Conservation (phyloP, 2,113 vertebrate genomes). For the Osmerus eperlanus region DNA sequence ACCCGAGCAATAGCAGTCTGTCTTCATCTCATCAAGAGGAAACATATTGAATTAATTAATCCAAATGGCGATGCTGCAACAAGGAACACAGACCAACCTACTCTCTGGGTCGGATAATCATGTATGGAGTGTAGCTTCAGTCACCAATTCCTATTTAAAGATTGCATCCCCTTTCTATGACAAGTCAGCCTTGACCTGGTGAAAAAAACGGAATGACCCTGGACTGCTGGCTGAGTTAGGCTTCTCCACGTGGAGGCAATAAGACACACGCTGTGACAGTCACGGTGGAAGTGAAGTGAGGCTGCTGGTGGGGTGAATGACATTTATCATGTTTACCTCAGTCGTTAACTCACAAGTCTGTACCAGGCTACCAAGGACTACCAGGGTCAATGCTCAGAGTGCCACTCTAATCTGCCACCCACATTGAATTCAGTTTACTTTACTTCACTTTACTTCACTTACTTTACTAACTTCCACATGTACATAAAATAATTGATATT, state of each 20-base stretch:
- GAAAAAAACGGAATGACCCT: conserved; percentile 61
- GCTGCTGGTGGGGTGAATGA: conserved; percentile 49
- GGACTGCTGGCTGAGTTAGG: conserved; percentile 44
- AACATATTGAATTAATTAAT: conserved; percentile 23
- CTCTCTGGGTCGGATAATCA: neutral
- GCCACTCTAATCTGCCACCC: conserved; percentile 7
- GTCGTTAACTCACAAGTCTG: conserved; percentile 75
- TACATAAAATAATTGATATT: no score
- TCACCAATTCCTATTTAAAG: conserved; percentile 67
- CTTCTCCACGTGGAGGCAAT: conserved; percentile 46
- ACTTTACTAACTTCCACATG: no score
- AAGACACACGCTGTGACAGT: conserved; percentile 52
- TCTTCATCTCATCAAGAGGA: conserved; percentile 35
- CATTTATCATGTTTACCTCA: conserved; percentile 74
- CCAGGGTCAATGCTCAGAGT: conserved; percentile 44
- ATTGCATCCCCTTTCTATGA: conserved; percentile 24
- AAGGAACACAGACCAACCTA: neutral
- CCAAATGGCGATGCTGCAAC: neutral
- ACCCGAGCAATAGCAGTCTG: conserved; percentile 56
- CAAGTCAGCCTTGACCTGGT: conserved; percentile 76
- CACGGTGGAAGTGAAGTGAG: conserved; percentile 15
- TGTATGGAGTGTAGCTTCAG: neutral
- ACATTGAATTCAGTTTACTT: neutral
- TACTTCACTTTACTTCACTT: neutral
- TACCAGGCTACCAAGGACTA: conserved; percentile 79